Base-by-base conservation (phyloP, 2,113 vertebrate species). In the Gadus macrocephalus region DNA sequence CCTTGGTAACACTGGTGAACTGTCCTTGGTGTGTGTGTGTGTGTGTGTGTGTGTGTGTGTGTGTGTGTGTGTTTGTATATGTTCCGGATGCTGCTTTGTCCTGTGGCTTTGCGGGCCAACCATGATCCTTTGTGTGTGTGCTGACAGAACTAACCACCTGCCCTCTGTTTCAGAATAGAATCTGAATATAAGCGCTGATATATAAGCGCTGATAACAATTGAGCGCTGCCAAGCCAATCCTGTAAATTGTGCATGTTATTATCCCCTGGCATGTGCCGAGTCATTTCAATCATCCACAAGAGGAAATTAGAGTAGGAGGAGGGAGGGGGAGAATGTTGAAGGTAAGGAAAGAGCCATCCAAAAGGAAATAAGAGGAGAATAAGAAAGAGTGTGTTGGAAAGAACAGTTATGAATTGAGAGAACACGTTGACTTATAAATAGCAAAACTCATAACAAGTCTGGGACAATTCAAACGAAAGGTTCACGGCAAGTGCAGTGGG, bases 61-160 rank as follows among this genome's bases (percentile, higher is more conserved):
- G 42, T 49, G 3, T 49, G 42, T 49, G 42, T 49, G 42, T 49
- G 42, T 49, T 3, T 49, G 7, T 12, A 9, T 49, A 42, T 74
- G 27, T 72, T 80, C 42, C 59, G 60, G 22, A 35, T 49, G 42
- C 42, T 49, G 53, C 77, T 81, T 81, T 76, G 68, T 81, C 68
- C 78, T n/a, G 77, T 64, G 71, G 72, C 71, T 78, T 73, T 49
- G 58, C 62, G 42, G 77, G 8, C 42, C 79, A 85, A 76, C 70
- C 59, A 66, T 73, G 82, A 86, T 85, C 78, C 71, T 83, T 82
- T 84, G 72, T 83, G 69, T 77, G 62, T 49, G 59, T 71, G 77
- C 68, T 80, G 77, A 84, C 78, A 68, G 67, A 78, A 70, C 66
- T 71, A 77, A 66, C 71, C 71, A 62, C 73, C 73, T 77, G 69